Evolutionary conservation across 2,888 invertebrate genomes (phyloP).

Genomic region (Drosophila atripex): DNA sequence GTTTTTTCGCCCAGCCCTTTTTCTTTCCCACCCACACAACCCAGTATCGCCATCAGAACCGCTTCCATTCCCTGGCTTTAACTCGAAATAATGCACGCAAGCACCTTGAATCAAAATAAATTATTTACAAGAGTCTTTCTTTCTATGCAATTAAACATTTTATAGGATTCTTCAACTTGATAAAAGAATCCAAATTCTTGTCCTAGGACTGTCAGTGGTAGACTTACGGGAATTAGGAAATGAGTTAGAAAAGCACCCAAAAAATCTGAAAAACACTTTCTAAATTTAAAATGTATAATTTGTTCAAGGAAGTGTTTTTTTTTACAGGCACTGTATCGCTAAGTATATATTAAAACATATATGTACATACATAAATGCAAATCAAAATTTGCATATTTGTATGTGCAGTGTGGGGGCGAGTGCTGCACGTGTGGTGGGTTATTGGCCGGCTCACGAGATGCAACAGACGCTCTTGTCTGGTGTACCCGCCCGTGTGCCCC

Average conservation of each 20-base stretch:
- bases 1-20: not conserved
- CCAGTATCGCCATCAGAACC: not conserved
- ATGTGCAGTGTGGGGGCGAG: conserved; percentile 3
- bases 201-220: no score
- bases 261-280: not conserved
- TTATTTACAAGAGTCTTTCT: not conserved
- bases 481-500: conserved; percentile 1
- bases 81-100: not conserved
- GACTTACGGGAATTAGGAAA: no score
- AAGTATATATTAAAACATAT: not conserved
- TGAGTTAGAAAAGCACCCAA: no score
- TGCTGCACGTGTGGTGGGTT: conserved; percentile 50
- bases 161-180: not conserved
- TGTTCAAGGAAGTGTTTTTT: not conserved
- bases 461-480: conserved; percentile 25
- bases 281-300: not conserved
- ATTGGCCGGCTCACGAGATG: conserved; percentile 61
- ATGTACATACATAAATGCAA: not conserved
- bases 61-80: not conserved
- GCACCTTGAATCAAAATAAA: not conserved
- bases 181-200: no score
- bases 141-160: not conserved
- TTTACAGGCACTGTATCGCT: not conserved
- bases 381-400: conserved; percentile 11
- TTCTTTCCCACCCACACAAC: not conserved